A percentile compares a stretch with the other conserved stretches of the same genome.
Conservation (phyloP, 1,140 invertebrate species). For the Stegodyphus mimosarum region DNA sequence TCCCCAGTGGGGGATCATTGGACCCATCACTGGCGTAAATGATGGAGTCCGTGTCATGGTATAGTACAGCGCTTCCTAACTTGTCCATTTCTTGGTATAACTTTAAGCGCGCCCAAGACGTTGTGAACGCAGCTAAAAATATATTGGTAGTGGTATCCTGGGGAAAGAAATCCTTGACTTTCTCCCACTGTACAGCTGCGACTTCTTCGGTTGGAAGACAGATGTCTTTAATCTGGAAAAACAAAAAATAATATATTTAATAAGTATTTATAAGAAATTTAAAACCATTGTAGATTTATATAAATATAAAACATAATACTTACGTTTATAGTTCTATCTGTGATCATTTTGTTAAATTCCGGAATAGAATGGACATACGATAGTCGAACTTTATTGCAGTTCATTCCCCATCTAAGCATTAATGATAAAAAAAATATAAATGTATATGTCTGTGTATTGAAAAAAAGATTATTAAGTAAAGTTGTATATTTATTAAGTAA, state of each 20-base stretch:
- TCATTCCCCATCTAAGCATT: slow-evolving; percentile 8
- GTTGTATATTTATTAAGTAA: not conserved
- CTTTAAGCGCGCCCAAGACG: slow-evolving; percentile 7
- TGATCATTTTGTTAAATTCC: slow-evolving; percentile 1
- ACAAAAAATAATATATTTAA: not conserved
- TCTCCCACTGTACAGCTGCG: not conserved
- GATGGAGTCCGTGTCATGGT: slow-evolving; percentile 4
- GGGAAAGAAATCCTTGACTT: not conserved
- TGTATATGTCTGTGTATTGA: not conserved
- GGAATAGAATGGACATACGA: not conserved
- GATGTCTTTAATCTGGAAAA: slow-evolving; percentile 2
- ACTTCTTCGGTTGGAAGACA: slow-evolving; percentile 1
- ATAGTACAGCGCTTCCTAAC: not conserved
- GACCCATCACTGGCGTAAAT: not conserved
- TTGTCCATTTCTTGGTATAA: slow-evolving; percentile 13
- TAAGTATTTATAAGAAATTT: not conserved
- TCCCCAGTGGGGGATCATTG: not conserved
- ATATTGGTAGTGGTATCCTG: not conserved
- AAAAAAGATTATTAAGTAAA: not conserved
- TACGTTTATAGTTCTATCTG: not conserved
- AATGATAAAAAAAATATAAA: not conserved
- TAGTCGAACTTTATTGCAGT: not conserved
- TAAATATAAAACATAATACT: not conserved
- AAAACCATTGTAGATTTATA: not conserved
- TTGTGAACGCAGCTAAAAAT: slow-evolving; percentile 11